Evolutionary conservation across 2,113 vertebrate genomes (phyloP).

Genomic region (Plecturocebus donacophilus): DNA sequence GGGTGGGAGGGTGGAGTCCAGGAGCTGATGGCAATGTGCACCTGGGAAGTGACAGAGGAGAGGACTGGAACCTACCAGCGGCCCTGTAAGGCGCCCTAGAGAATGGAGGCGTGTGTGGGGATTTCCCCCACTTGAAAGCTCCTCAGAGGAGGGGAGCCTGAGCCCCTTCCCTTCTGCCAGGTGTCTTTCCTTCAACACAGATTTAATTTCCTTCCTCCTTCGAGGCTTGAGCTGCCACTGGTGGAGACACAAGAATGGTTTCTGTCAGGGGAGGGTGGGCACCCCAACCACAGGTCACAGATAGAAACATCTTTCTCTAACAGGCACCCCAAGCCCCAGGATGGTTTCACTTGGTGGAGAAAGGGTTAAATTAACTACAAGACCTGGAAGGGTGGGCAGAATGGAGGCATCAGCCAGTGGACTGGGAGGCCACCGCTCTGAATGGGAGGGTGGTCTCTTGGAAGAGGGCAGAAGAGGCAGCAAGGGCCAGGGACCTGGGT

Average conservation of each 20-base stretch:
- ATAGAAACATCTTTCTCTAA: background rate
- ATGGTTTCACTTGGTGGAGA: background rate
- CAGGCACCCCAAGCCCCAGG: background rate
- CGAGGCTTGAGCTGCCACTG: background rate
- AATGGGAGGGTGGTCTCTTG: background rate
- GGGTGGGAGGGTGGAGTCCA: background rate
- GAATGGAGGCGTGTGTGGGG: constrained; percentile 31
- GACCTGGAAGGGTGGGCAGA: background rate
- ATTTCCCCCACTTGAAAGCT: constrained; percentile 66
- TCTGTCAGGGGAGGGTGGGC: background rate
- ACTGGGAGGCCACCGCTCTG: background rate
- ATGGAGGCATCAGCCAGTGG: background rate
- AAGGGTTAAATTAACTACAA: background rate
- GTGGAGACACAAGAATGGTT: constrained; percentile 5
- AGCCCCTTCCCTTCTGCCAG: constrained; percentile 60
- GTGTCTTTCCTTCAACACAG: constrained; percentile 75
- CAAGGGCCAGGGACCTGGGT: background rate
- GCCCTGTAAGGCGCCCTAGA: background rate
- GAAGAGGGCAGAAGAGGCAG: background rate
- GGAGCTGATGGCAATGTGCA: background rate
- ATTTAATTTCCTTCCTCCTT: constrained; percentile 69
- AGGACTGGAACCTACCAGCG: background rate
- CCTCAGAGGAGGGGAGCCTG: constrained; percentile 65
- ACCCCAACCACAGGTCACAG: background rate
- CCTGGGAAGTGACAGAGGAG: background rate